Percentiles rank a stretch among this genome's conserved stretches.
These are phyloP conservation scores for Smittia aterrima DNA, from an alignment of 2,888 invertebrate genomes.

Conservation along the genomic window DNA sequence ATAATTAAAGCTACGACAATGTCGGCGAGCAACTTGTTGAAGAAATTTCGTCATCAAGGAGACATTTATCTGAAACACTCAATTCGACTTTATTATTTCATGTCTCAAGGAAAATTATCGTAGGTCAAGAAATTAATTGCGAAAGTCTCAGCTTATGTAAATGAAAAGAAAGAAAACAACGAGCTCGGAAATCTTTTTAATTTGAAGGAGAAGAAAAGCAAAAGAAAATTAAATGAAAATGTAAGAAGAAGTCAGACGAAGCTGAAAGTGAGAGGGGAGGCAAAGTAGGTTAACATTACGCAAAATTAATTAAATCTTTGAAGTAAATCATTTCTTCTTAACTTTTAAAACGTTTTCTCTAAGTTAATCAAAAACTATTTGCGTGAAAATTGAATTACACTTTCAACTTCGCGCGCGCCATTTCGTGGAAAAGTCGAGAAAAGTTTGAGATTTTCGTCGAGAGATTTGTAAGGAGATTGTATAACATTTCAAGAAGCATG, in stretches of 20 bases:
- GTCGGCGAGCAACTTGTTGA: no score
- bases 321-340: no score
- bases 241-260: not conserved
- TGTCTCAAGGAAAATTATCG: slow-evolving; percentile 15
- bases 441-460: no score
- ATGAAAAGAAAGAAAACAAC: slow-evolving; percentile 21
- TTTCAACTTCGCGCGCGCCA: no score
- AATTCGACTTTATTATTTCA: not conserved
- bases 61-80: slow-evolving; percentile 7
- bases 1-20: no score
- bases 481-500: slow-evolving; percentile 14
- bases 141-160: slow-evolving; percentile 30
- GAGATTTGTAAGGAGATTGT: no score
- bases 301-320: slow-evolving; percentile 3
- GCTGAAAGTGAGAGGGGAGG: not conserved
- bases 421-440: no score
- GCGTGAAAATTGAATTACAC: no score
- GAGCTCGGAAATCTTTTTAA: slow-evolving; percentile 21
- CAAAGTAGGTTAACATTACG: not conserved
- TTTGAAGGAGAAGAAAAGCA: not conserved
- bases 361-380: no score
- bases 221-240: slow-evolving; percentile 22
- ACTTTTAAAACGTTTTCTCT: no score
- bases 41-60: not conserved
- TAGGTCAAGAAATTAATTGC: slow-evolving; percentile 31